Base-by-base conservation (phyloP, 2,888 invertebrate genomes). In the Nemotelus pantherinus region DNA sequence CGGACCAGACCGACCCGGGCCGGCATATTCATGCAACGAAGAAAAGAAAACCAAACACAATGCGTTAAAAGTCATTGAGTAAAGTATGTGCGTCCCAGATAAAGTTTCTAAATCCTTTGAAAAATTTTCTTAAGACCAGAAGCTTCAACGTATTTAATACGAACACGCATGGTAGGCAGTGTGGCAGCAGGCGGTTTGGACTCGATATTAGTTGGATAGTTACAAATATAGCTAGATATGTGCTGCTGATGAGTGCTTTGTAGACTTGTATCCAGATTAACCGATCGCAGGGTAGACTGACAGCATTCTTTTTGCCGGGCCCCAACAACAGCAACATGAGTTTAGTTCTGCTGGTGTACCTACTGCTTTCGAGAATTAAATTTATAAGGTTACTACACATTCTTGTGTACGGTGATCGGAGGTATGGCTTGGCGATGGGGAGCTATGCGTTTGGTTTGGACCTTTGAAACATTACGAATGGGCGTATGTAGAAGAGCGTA, bases 81-180 rank as follows among this genome's bases (percentile, higher is more conserved):
- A 7, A 63, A 63, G 43, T 63, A 63, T 63, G 63, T 41, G 25
- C 25, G 63, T 63, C 63, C 63, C 63, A 63, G 63, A 63, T 63
- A 63, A 63, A 63, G 63, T 25, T 1, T 25, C 25, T 5, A 63
- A 63, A 63, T 63, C 63, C 63, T 63, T 63, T 63, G 63, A 63
- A 43, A 43, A 63, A 63, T 63, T 63, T 63, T 63, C 43, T 25
- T 2, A 63, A 63, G 63, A 39, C 63, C 63, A 63, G 41, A 63
- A 63, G 63, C 43, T 9, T 25, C 25, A 25, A 25, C 57, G 57
- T 4, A n/a, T 10, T 25, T 10, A n/a, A 10, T 5, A 57, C 5
- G 50, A 50, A 50, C 50, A 7, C 50, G 50, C 50, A 50, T 25
- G 10, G 57, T 10, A 57, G 10, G 10, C 57, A 53, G 6, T 53